These are phyloP conservation scores for Alouatta caraya DNA, from an alignment of 2,797 vertebrate species.

Conservation along the genomic window DNA sequence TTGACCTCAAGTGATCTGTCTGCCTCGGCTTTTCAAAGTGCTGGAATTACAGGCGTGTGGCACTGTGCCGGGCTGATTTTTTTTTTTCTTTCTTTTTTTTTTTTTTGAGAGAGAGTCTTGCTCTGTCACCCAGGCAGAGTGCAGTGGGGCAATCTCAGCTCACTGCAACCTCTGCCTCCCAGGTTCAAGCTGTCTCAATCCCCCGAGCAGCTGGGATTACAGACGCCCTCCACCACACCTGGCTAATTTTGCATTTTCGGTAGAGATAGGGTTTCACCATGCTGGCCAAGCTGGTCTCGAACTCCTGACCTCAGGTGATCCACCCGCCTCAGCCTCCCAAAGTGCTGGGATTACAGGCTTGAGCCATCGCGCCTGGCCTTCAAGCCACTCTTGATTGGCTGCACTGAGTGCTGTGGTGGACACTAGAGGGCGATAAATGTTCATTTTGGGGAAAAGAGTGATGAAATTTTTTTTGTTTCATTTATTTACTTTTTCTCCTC, in stretches of 20 bases:
- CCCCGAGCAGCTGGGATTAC: background rate
- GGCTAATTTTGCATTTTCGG: background rate
- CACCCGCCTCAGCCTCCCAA: background rate
- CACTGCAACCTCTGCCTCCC: background rate
- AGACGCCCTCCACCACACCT: background rate
- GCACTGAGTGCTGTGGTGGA: background rate
- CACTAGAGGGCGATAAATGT: slow-evolving; percentile 44
- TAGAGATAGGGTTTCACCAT: background rate
- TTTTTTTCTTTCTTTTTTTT: too few relatives aligned
- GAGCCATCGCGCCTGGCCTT: background rate
- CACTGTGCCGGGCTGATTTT: too few relatives aligned
- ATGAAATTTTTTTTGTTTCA: background rate
- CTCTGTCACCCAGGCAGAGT: too few relatives aligned
- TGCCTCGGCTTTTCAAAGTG: too few relatives aligned
- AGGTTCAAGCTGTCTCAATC: background rate
- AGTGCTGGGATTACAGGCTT: background rate
- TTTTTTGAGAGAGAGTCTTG: too few relatives aligned
- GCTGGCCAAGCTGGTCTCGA: background rate
- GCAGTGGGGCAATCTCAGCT: background rate
- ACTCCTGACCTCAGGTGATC: background rate
- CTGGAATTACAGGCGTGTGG: too few relatives aligned
- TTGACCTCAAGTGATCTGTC: too few relatives aligned
- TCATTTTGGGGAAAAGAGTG: background rate
- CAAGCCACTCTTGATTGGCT: background rate
- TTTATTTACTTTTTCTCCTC: too few relatives aligned